These are phyloP conservation scores for Scylla paramamosain DNA, from an alignment of 1,140 invertebrate genomes.

Conservation along the genomic window DNA sequence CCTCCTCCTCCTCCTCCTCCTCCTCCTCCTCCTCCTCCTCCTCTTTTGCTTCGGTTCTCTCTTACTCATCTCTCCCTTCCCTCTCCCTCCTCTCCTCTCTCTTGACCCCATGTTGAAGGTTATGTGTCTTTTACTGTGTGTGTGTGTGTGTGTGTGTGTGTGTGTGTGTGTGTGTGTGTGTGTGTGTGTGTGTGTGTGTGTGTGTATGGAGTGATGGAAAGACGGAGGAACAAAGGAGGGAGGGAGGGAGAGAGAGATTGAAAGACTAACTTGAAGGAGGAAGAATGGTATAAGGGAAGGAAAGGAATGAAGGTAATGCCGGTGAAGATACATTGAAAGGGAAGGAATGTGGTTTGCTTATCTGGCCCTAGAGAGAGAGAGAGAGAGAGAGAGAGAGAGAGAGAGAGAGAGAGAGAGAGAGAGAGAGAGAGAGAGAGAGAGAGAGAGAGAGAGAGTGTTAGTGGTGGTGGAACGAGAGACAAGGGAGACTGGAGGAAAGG, in stretches of 20 bases:
- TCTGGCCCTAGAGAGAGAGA: neutral
- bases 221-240: neutral
- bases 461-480: too few relatives aligned
- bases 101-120: too few relatives aligned
- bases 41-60: neutral
- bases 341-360: neutral
- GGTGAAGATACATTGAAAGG: neutral
- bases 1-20: neutral
- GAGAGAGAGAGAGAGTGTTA: too few relatives aligned
- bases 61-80: neutral
- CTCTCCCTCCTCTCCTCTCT: neutral
- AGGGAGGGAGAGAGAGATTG: neutral
- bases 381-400: neutral
- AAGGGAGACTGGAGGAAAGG: too few relatives aligned
- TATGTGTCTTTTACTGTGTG: too few relatives aligned
- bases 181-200: neutral
- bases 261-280: too few relatives aligned
- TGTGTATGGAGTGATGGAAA: neutral
- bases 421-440: too few relatives aligned
- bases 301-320: neutral
- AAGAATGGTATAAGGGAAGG: too few relatives aligned
- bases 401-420: too few relatives aligned
- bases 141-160: conserved; percentile 28
- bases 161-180: conserved; percentile 9
- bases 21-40: neutral